Evolutionary conservation across 53 echinoderm and acorn worm species (phyloP).

Genomic region (Zoroaster sp.): DNA sequence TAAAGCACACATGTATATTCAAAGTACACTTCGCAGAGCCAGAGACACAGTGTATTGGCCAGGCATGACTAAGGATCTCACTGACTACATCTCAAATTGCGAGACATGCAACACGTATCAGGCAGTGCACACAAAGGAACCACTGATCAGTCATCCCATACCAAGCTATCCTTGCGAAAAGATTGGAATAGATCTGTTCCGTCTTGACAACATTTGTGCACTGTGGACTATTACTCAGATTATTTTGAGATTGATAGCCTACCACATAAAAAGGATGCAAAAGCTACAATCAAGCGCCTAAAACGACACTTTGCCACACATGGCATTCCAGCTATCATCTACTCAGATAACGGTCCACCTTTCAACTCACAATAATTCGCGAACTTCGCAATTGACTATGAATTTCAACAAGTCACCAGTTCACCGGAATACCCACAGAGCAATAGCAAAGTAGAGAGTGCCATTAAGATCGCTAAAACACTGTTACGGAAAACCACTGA

Average conservation of each 20-base stretch:
- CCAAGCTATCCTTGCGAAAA: conserved; percentile 58
- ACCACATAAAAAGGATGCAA: conserved; percentile 25
- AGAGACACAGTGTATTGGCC: conserved; percentile 65
- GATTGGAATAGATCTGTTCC: conserved; percentile 47
- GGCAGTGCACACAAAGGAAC: conserved; percentile 56
- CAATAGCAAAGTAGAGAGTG: conserved; percentile 38
- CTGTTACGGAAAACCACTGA: background rate
- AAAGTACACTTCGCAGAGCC: conserved; percentile 50
- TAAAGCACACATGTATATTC: conserved; percentile 51
- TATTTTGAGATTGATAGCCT: conserved; percentile 34
- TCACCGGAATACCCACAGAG: conserved; percentile 29
- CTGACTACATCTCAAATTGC: conserved; percentile 53
- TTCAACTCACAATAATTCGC: conserved; percentile 27
- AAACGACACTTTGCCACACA: conserved; percentile 37
- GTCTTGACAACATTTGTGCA: conserved; percentile 28
- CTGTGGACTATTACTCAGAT: conserved; percentile 56
- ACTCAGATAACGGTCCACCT: conserved; percentile 14
- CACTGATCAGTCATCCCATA: conserved; percentile 56
- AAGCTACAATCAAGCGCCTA: conserved; percentile 1
- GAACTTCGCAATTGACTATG: background rate
- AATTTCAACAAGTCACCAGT: conserved; percentile 4
- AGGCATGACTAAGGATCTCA: conserved; percentile 53
- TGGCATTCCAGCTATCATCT: background rate
- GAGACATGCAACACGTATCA: conserved; percentile 56
- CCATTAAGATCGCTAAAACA: conserved; percentile 32